phyloP scores from a whole-genome alignment of 2,888 invertebrate genomes.

The Epistrophe grossulariae region DNA sequence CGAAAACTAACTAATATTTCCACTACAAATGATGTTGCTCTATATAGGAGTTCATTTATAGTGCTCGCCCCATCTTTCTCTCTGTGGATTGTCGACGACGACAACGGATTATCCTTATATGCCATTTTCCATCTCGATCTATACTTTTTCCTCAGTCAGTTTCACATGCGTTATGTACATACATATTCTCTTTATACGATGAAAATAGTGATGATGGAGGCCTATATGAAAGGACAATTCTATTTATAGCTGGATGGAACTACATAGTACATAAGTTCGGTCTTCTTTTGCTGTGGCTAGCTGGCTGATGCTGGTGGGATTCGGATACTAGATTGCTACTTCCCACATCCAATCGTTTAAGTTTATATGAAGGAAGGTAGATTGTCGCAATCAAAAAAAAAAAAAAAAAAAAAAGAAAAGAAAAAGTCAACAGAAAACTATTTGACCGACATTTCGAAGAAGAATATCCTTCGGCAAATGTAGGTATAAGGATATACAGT shows the following conservation, averaged over 20 bases:
- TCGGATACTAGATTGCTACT: neutral
- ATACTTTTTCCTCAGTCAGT: constrained; percentile 59
- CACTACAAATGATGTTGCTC: too few species aligned
- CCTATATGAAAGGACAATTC: constrained; percentile 41
- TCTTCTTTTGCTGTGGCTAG: constrained; percentile 1
- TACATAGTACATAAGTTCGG: too few species aligned
- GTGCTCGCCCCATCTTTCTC: constrained; percentile 2
- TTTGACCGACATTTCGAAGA: constrained; percentile 69
- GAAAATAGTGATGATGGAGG: constrained; percentile 15
- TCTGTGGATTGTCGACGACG: constrained; percentile 12
- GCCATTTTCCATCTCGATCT: constrained; percentile 58
- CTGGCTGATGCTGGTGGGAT: neutral
- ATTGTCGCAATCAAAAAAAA: constrained; percentile 12
- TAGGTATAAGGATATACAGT: neutral
- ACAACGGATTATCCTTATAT: constrained; percentile 50
- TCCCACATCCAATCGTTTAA: neutral
- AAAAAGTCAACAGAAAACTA: constrained; percentile 58
- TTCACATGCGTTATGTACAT: constrained; percentile 42
- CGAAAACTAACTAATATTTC: too few species aligned
- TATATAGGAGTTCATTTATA: too few species aligned
- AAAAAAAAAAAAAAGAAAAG: constrained; percentile 8
- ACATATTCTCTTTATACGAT: neutral
- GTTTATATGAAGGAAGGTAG: neutral
- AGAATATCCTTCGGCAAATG: constrained; percentile 47
- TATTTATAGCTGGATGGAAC: too few species aligned